These are phyloP conservation scores for Craniophora ligustri DNA, from an alignment of 2,888 invertebrate species.

Conservation along the genomic window DNA sequence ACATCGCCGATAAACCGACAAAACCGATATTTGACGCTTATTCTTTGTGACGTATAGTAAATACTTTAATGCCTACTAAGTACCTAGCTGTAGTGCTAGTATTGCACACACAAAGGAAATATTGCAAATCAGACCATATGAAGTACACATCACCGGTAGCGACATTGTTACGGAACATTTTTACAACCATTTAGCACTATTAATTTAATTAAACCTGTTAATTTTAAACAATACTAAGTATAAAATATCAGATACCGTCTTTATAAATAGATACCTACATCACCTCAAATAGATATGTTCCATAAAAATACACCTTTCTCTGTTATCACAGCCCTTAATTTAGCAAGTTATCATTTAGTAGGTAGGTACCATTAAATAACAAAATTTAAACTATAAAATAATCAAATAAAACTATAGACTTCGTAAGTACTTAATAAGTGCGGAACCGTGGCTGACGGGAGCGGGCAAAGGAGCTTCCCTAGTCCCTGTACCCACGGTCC, in stretches of 20 bases:
- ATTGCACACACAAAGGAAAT: slow-evolving; percentile 51
- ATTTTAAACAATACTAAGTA: slow-evolving; percentile 46
- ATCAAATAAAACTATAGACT: slow-evolving; percentile 67
- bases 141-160: slow-evolving; percentile 19
- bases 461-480: not conserved
- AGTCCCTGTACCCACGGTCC: slow-evolving; percentile 32
- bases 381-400: slow-evolving; percentile 77
- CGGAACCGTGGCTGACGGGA: slow-evolving; percentile 34
- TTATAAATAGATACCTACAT: slow-evolving; percentile 55
- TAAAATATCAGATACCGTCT: slow-evolving; percentile 53
- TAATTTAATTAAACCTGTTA: slow-evolving; percentile 38
- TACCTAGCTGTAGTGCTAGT: slow-evolving; percentile 34
- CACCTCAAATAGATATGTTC: slow-evolving; percentile 72
- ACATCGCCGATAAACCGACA: no score
- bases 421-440: slow-evolving; percentile 70
- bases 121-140: slow-evolving; percentile 41
- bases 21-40: slow-evolving; percentile 25
- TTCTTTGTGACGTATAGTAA: slow-evolving; percentile 23
- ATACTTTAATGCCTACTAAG: slow-evolving; percentile 20
- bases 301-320: slow-evolving; percentile 74
- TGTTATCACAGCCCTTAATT: slow-evolving; percentile 84
- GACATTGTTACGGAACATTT: slow-evolving; percentile 49
- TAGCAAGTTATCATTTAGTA: slow-evolving; percentile 68
- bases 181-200: slow-evolving; percentile 27
- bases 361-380: slow-evolving; percentile 72